Evolutionary conservation across 2,888 invertebrate species (phyloP), one percentile per base, ranked within the genome.

Genomic region (Lasioglossum oenotherae): DNA sequence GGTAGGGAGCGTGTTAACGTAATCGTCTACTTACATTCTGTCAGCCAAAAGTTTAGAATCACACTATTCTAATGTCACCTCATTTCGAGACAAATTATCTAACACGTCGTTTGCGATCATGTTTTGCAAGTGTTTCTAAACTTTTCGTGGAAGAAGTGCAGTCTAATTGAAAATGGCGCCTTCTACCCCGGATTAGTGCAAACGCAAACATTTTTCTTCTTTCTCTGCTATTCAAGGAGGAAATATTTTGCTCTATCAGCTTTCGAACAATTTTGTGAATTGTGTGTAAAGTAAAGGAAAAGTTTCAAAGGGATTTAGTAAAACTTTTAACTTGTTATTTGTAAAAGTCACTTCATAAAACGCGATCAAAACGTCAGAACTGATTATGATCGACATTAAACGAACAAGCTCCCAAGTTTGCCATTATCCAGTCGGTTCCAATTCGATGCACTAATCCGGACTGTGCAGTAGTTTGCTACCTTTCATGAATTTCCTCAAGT

Each of bases 381-480:
- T 23, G 10, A 10, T 53, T 23, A n/a, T 49, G 19, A 6, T 49
- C 19, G 49, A 23, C 6, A 49, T n/a, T 23, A 53, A 1, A n/a
- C 53, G 8, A 53, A 53, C 10, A n/a, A 53, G 53, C 23, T 53
- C n/a, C 2, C 3, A n/a, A 10, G 53, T n/a, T 31, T 31, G 2
- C 31, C 64, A 31, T 64, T 64, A 64, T 31, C 64, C 27, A 31
- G 64, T 16, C 64, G 64, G 14, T 64, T 64, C 14, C 64, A 64
- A 64, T 64, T 64, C 64, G 31, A 64, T 64, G 64, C 64, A 64
- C 64, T 64, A 64, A 64, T 64, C 64, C 31, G n/a, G 14, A 2
- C 31, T 31, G 27, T 16, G 27, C 64, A 64, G 31, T 64, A 64
- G 27, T 64, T 64, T 31, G 27, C 64, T 31, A 64, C 27, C 31